Base-by-base conservation (phyloP, 2,888 invertebrate genomes). In the Odontomyia ornata region DNA sequence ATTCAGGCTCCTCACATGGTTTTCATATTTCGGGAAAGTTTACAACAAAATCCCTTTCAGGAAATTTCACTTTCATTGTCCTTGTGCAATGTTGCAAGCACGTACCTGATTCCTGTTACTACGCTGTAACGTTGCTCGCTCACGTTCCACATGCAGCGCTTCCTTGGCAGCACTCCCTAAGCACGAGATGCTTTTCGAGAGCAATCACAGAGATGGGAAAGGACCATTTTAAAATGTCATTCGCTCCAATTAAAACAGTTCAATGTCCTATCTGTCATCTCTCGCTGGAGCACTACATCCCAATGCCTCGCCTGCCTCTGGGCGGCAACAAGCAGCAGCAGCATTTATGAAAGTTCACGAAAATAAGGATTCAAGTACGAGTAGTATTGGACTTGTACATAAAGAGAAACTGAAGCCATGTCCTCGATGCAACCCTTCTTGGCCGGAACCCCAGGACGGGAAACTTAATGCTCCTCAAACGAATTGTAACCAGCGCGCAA, bases 201-300 rank as follows among this genome's bases (percentile, higher is more conserved):
- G n/a, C 2, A 36, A 65, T 65, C 18, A 13, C 13, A 27, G n/a
- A 36, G 18, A 65, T 23, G 18, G n/a, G 23, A 46, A 47, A 27
- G n/a, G 27, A 69, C 69, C 69, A 47, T 47, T 69, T 69, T 69
- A 46, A 69, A 47, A 69, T 30, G 69, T 69, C 69, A 69, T 69
- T 69, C 69, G 69, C 69, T 69, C 69, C 69, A 69, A 69, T 69
- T 69, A 69, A 47, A 46, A 5, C 69, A 69, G 69, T 69, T 69
- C 69, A 69, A 69, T 69, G 69, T 69, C 69, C 69, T 69, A 69
- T 69, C 67, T 67, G 67, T 67, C 47, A 69, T 46, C 46, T 30
- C 21, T 21, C 43, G n/a, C 23, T 18, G 21, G 60, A 69, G 27
- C 69, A 5, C 43, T 4, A 65, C 36, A 18, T 65, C 30, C 9